A percentile compares a stretch with the other conserved stretches of the same genome.
phyloP scores from a whole-genome alignment of 1,140 invertebrate genomes.

The Hesperophylax magnus region DNA sequence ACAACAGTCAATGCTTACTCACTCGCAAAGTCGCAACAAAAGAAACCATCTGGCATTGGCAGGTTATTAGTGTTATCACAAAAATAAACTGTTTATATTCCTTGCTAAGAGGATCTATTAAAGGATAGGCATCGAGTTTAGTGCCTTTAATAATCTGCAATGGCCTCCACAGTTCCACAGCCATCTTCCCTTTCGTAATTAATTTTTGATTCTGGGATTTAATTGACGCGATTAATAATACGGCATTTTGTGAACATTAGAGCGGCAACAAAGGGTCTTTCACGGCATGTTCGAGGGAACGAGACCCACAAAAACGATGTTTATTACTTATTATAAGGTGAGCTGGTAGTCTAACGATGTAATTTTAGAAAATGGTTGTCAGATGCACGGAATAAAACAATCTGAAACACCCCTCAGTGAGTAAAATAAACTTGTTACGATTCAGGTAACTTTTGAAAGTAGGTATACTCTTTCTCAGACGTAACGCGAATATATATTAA shows the following conservation, averaged over 20 bases:
- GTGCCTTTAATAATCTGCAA: not conserved
- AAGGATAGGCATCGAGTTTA: not conserved
- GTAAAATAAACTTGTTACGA: too few relatives aligned
- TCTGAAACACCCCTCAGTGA: too few relatives aligned
- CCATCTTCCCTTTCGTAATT: not conserved
- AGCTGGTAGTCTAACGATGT: not conserved
- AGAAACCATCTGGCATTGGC: not conserved
- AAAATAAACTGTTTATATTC: not conserved
- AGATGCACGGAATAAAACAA: not conserved
- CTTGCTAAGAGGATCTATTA: not conserved
- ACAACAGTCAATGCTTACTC: not conserved
- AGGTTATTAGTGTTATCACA: not conserved
- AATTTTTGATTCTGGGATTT: slow-evolving; percentile 25
- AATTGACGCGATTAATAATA: slow-evolving; percentile 27
- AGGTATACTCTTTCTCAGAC: too few relatives aligned
- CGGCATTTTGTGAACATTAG: slow-evolving; percentile 14
- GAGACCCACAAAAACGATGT: not conserved
- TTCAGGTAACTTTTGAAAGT: too few relatives aligned
- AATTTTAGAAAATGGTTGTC: not conserved
- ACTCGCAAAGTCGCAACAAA: not conserved
- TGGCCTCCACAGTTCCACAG: not conserved
- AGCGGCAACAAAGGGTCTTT: not conserved
- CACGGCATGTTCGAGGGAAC: not conserved
- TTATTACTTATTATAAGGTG: not conserved
- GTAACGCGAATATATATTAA: too few relatives aligned